phyloP scores from a whole-genome alignment of 2,797 vertebrate species.

The Cryptoprocta ferox region DNA sequence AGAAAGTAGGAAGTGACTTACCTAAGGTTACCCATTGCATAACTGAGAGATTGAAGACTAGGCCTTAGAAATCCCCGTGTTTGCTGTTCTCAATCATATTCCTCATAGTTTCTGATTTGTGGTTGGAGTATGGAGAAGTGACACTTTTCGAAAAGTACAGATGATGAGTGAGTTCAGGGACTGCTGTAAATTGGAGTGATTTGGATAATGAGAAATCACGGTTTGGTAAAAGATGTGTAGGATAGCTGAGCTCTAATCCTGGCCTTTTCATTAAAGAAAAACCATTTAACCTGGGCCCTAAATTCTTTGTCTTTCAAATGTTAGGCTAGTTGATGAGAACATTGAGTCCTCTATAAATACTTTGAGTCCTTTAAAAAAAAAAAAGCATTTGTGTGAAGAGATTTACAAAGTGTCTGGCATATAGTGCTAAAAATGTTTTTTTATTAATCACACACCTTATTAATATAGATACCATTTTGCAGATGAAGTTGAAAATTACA shows the following conservation, averaged over 20 bases:
- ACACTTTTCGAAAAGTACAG: neutral
- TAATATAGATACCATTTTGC: neutral
- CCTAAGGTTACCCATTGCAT: neutral
- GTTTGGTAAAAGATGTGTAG: neutral
- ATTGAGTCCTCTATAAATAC: too few relatives aligned
- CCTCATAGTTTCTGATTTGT: neutral
- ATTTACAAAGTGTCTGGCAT: neutral
- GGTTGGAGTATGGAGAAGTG: neutral
- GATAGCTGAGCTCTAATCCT: neutral
- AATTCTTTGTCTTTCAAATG: constrained; percentile 61
- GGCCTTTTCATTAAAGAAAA: neutral
- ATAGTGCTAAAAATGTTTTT: neutral
- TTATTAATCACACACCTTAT: neutral
- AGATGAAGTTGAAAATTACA: constrained; percentile 4
- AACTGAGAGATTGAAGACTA: constrained; percentile 5
- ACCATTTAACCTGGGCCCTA: neutral
- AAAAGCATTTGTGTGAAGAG: neutral
- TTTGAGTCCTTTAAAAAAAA: neutral
- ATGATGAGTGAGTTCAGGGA: neutral
- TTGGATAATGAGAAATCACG: neutral
- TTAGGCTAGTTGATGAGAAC: neutral
- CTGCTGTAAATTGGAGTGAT: neutral
- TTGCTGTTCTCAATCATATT: neutral
- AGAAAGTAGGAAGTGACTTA: neutral
- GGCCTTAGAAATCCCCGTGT: neutral